These are phyloP conservation scores for Typhlichthys subterraneus DNA, from an alignment of 2,797 vertebrate species.

Conservation along the genomic window DNA sequence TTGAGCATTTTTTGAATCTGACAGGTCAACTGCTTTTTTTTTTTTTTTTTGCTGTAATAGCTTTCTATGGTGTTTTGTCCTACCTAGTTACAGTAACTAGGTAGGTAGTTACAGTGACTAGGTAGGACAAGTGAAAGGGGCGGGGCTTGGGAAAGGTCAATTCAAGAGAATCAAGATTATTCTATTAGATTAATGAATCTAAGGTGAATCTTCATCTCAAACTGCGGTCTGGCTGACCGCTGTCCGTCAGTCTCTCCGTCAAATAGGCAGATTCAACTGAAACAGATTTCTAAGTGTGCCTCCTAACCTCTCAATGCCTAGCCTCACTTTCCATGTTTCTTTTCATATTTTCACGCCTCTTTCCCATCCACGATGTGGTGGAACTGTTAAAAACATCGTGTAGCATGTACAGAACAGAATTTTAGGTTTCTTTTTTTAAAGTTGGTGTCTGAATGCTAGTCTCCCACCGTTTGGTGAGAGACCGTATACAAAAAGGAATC, in stretches of 20 bases:
- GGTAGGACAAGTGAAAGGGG: too few relatives aligned
- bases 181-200: background rate
- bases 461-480: slow-evolving; percentile 23
- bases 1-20: too few relatives aligned
- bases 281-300: slow-evolving; percentile 47
- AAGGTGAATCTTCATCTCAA: slow-evolving; percentile 19
- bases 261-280: slow-evolving; percentile 12
- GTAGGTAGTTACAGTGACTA: too few relatives aligned
- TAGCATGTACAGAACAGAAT: slow-evolving; percentile 49
- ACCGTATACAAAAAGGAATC: background rate
- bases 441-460: slow-evolving; percentile 24
- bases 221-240: slow-evolving; percentile 11
- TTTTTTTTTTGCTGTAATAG: too few relatives aligned
- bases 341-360: background rate
- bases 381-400: slow-evolving; percentile 11
- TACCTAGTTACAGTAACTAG: too few relatives aligned
- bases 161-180: slow-evolving; percentile 17
- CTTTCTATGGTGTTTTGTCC: too few relatives aligned
- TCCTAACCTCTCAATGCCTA: slow-evolving; percentile 27
- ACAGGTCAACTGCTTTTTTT: too few relatives aligned
- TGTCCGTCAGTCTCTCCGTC: slow-evolving; percentile 35
- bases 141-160: background rate
- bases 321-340: background rate
- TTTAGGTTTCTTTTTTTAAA: slow-evolving; percentile 20
- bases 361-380: slow-evolving; percentile 17